Percentiles rank a stretch among this genome's conserved stretches.
phyloP scores from a whole-genome alignment of 2,113 vertebrate genomes.

The Triplophysa siluroides region DNA sequence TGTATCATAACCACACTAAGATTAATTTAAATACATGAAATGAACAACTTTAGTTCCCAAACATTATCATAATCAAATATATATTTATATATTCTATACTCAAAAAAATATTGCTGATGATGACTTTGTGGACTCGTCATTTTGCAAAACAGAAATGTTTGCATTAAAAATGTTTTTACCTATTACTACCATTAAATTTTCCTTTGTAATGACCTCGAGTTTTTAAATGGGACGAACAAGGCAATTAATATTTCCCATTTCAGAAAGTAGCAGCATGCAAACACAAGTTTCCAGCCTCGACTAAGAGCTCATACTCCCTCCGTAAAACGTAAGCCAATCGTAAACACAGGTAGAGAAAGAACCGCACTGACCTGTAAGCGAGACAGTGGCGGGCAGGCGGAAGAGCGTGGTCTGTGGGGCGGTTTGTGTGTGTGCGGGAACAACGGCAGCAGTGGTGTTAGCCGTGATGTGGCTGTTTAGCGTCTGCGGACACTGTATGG shows the following conservation, averaged over 20 bases:
- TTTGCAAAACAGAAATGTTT: too few species aligned
- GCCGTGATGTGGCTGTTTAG: constrained; percentile 38
- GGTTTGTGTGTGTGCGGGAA: constrained; percentile 64
- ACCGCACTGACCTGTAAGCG: constrained; percentile 71
- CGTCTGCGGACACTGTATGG: constrained; percentile 68
- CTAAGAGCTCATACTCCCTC: neutral
- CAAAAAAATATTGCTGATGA: too few species aligned
- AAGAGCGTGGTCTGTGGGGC: constrained; percentile 69
- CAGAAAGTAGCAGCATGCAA: neutral
- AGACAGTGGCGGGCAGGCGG: constrained; percentile 71
- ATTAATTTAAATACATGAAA: too few species aligned
- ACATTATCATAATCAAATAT: too few species aligned
- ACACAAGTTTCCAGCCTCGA: neutral
- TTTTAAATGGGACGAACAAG: neutral
- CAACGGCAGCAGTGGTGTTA: constrained; percentile 12
- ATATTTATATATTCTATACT: too few species aligned
- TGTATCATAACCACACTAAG: too few species aligned
- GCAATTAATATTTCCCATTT: neutral
- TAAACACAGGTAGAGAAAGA: neutral
- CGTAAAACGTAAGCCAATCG: neutral
- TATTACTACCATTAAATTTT: too few species aligned
- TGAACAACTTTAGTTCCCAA: too few species aligned
- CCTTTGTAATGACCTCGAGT: too few species aligned
- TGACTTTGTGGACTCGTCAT: too few species aligned
- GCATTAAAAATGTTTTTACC: too few species aligned